Conservation (phyloP, 2,888 invertebrate genomes). For the Brachylomia viminalis region DNA sequence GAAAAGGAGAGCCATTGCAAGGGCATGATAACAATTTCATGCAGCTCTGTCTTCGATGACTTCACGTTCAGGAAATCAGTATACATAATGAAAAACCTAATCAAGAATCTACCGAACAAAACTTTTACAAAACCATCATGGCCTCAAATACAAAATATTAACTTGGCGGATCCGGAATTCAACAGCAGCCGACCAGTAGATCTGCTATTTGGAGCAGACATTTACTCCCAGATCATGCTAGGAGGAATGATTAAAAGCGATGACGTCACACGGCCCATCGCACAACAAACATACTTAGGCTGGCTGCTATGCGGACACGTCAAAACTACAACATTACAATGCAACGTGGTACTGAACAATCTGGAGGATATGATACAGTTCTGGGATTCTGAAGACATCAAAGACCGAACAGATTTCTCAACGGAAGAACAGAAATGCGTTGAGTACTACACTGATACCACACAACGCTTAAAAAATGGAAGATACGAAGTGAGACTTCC, state of each 20-base stretch:
- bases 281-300: slow-evolving; percentile 9
- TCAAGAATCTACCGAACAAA: slow-evolving; percentile 10
- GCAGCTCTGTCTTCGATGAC: background rate
- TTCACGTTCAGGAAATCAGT: background rate
- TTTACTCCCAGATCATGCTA: slow-evolving; percentile 8
- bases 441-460: slow-evolving; percentile 7
- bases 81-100: slow-evolving; percentile 14
- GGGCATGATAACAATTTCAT: background rate
- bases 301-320: slow-evolving; percentile 11
- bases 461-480: slow-evolving; percentile 10
- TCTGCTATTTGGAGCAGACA: background rate
- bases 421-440: slow-evolving; percentile 13
- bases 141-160: slow-evolving; percentile 10
- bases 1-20: slow-evolving; percentile 12
- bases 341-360: slow-evolving; percentile 13
- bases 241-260: slow-evolving; percentile 10
- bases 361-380: slow-evolving; percentile 12
- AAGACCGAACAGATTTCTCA: background rate
- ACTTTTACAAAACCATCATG: slow-evolving; percentile 13
- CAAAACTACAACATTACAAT: slow-evolving; percentile 1
- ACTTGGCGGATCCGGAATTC: slow-evolving; percentile 11
- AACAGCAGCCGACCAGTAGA: background rate
- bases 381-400: slow-evolving; percentile 25
- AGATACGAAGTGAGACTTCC: slow-evolving; percentile 24
- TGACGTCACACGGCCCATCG: background rate